A percentile compares a stretch with the other conserved stretches of the same genome.
Conservation (phyloP, 1,140 invertebrate species). For the Trachymyrmex cornetzi region DNA sequence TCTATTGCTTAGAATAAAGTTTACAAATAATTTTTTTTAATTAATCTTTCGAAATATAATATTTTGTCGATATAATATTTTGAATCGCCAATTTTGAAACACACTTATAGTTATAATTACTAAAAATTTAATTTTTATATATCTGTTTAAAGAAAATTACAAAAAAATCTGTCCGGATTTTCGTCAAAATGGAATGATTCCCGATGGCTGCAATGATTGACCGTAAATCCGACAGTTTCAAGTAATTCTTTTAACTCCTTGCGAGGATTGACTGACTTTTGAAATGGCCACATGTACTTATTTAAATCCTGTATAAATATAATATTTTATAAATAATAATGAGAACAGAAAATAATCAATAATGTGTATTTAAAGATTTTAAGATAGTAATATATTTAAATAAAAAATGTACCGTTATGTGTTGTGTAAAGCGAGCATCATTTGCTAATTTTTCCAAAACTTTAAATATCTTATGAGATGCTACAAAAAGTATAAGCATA, state of each 20-base stretch:
- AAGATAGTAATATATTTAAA: not conserved
- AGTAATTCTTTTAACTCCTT: not conserved
- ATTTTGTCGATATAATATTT: too few species aligned
- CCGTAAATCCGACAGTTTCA: not conserved
- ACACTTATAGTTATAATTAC: too few species aligned
- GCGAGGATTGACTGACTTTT: not conserved
- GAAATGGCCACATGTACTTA: not conserved
- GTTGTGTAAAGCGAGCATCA: not conserved
- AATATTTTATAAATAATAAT: not conserved
- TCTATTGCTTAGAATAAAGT: too few species aligned
- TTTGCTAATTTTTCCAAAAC: not conserved
- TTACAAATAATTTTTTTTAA: too few species aligned
- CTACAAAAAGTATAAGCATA: too few species aligned
- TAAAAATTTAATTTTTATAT: not conserved
- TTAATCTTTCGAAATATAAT: too few species aligned
- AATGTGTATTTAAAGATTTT: not conserved
- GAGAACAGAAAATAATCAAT: not conserved
- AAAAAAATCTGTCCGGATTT: not conserved
- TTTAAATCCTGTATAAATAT: conserved; percentile 7
- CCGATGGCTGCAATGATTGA: not conserved
- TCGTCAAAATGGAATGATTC: not conserved
- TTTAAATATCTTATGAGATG: not conserved
- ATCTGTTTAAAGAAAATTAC: not conserved
- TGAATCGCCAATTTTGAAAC: too few species aligned
- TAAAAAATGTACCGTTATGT: not conserved